A percentile compares a stretch with the other conserved stretches of the same genome.
phyloP scores from a whole-genome alignment of 2,113 vertebrate species.

The Elachura formosa region DNA sequence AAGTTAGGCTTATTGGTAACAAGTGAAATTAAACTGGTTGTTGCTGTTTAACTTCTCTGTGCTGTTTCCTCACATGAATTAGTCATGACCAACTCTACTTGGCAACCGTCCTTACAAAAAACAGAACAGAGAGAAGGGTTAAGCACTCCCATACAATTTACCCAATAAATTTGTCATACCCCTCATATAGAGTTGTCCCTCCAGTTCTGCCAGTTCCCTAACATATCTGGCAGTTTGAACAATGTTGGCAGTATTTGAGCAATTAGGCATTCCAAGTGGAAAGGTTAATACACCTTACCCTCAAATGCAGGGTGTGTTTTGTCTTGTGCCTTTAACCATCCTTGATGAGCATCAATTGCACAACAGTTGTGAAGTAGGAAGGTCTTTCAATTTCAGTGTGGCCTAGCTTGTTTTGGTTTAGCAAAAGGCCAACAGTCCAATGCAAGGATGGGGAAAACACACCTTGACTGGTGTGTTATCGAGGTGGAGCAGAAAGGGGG shows the following conservation, averaged over 20 bases:
- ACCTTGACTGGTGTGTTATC: neutral
- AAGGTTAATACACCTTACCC: conserved; percentile 56
- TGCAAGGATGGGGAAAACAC: neutral
- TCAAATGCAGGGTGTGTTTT: conserved; percentile 56
- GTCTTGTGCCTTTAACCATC: conserved; percentile 63
- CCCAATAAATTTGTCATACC: conserved; percentile 66
- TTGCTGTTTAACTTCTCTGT: conserved; percentile 5
- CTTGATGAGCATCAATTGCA: conserved; percentile 53
- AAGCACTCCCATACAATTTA: conserved; percentile 71
- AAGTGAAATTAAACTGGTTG: conserved; percentile 58
- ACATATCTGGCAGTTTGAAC: conserved; percentile 57
- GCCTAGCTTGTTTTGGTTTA: conserved; percentile 35
- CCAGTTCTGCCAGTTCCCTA: conserved; percentile 72
- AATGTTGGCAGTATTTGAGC: conserved; percentile 58
- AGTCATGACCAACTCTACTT: conserved; percentile 45
- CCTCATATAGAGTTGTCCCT: conserved; percentile 75
- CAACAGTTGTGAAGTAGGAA: conserved; percentile 61
- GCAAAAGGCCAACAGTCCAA: neutral
- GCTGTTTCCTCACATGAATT: conserved; percentile 55
- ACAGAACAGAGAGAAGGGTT: conserved; percentile 51
- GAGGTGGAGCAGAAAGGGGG: neutral
- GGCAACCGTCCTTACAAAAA: conserved; percentile 35
- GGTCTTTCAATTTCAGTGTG: conserved; percentile 50
- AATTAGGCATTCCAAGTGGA: conserved; percentile 70
- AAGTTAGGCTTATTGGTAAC: neutral